Conservation (phyloP, 2,113 vertebrate genomes). For the Pollachius pollachius region DNA sequence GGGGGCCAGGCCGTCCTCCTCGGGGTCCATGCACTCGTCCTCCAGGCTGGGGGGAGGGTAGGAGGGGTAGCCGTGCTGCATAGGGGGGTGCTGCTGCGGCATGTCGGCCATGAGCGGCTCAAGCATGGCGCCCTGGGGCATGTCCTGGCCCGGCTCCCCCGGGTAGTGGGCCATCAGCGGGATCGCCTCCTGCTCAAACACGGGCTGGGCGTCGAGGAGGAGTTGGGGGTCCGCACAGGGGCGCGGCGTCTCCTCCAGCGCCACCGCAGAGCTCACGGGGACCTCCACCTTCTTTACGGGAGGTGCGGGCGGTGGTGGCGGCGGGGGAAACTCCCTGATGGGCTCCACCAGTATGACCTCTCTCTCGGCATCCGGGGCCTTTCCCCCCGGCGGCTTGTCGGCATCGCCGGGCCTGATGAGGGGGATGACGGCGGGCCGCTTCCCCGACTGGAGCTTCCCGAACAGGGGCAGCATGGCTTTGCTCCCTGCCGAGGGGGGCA, state of each 20-base stretch:
- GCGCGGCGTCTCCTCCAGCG: slow-evolving; percentile 69
- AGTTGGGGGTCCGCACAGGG: slow-evolving; percentile 66
- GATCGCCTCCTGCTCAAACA: slow-evolving; percentile 69
- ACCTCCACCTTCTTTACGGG: slow-evolving; percentile 67
- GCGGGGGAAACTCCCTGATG: slow-evolving; percentile 81
- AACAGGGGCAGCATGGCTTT: slow-evolving; percentile 92
- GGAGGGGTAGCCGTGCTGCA: slow-evolving; percentile 80
- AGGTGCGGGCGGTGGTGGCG: slow-evolving; percentile 74
- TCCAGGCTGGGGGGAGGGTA: slow-evolving; percentile 80
- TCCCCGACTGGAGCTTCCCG: slow-evolving; percentile 87
- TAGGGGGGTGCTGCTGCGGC: slow-evolving; percentile 70
- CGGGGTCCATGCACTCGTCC: slow-evolving; percentile 82
- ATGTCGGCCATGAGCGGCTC: slow-evolving; percentile 80
- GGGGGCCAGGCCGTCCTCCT: slow-evolving; percentile 90
- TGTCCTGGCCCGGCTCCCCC: slow-evolving; percentile 65
- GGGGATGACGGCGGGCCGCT: slow-evolving; percentile 78
- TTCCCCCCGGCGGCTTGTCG: slow-evolving; percentile 66
- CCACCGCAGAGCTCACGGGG: slow-evolving; percentile 33
- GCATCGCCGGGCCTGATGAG: slow-evolving; percentile 76
- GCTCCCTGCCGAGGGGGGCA: slow-evolving; percentile 88
- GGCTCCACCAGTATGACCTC: slow-evolving; percentile 80
- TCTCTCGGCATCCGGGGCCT: slow-evolving; percentile 67
- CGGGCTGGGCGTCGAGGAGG: slow-evolving; percentile 57
- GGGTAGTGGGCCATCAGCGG: slow-evolving; percentile 71
- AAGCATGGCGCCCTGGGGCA: slow-evolving; percentile 68